Base-by-base conservation (phyloP, 1,140 invertebrate genomes). In the Hylaeus anthracinus region DNA sequence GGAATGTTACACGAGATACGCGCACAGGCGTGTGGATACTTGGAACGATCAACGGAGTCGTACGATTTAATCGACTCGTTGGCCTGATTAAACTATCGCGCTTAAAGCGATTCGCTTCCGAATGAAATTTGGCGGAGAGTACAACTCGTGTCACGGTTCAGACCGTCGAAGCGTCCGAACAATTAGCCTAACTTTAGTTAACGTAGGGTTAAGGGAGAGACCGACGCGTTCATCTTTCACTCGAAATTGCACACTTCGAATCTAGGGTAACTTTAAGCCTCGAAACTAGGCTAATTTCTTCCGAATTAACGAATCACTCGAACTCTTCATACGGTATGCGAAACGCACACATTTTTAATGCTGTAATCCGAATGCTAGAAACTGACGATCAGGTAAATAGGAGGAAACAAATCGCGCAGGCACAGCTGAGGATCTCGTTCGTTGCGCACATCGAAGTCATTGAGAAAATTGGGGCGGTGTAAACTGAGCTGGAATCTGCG, bases 371-470 rank as follows among this genome's bases (percentile, higher is more conserved):
- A 8, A 48, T 6, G 45, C 5, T 48, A 48, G 45, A 48, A 8
- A 48, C 1, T 6, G 8, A 48, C 45, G 45, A 48, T 4, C 45
- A 48, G 45, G 45, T 48, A 48, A 48, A 48, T 48, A 43, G 9
- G 45, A 6, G 6, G 60, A 37, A 45, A 12, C 26, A 64, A 64
- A 79, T 71, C 61, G 80, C 80, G 79, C 79, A 85, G 81, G 80
- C 83, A 81, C 77, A 15, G 66, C 9, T 72, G 39, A 69, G n/a
- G 72, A 64, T 77, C 72, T 86, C 69, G 81, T 84, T 82, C 58
- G 48, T 88, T 81, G 73, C 74, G 74, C 80, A 83, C 86, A 89
- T 87, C 89, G 87, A 88, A 89, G 26, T 26, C 26, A 26, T 26
- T 26, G 26, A 26, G 0, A 26, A 26, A 26, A 26, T 26, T 26